Evolutionary conservation across 2,888 invertebrate genomes (phyloP).

Genomic region (Ganaspis brasiliensis): DNA sequence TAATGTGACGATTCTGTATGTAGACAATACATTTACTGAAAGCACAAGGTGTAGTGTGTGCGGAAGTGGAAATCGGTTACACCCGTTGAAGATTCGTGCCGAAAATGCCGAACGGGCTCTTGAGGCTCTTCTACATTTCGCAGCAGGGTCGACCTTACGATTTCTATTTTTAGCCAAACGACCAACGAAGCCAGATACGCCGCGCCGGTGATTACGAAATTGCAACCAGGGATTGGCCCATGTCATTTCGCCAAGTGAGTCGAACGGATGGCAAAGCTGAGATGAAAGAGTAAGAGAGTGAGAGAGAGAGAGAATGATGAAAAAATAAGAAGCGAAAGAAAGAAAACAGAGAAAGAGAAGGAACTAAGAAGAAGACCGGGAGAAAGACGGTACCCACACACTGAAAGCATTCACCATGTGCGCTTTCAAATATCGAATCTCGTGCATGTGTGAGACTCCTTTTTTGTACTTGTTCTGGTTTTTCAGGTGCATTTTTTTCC

Average conservation of each 20-base stretch:
- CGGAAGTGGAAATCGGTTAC: slow-evolving; percentile 31
- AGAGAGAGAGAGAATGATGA: slow-evolving; percentile 43
- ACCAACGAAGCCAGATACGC: slow-evolving; percentile 32
- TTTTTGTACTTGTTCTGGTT: slow-evolving; percentile 74
- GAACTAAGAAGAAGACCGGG: slow-evolving; percentile 46
- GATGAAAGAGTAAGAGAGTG: slow-evolving; percentile 44
- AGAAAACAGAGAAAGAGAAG: slow-evolving; percentile 47
- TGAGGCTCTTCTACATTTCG: slow-evolving; percentile 22
- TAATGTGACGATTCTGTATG: too few relatives aligned
- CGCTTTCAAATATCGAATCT: slow-evolving; percentile 65
- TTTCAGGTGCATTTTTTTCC: slow-evolving; percentile 74
- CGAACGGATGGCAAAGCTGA: slow-evolving; percentile 44
- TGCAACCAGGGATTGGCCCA: slow-evolving; percentile 34
- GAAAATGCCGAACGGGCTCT: slow-evolving; percentile 29
- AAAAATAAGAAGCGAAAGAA: slow-evolving; percentile 41
- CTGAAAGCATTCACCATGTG: slow-evolving; percentile 45
- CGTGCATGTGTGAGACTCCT: slow-evolving; percentile 49
- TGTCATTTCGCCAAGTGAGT: slow-evolving; percentile 32
- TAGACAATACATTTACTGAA: too few relatives aligned
- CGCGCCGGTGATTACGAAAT: slow-evolving; percentile 37
- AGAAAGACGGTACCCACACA: slow-evolving; percentile 73
- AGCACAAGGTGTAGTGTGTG: slow-evolving; percentile 8
- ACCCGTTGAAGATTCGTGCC: slow-evolving; percentile 29
- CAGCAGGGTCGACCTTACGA: slow-evolving; percentile 24
- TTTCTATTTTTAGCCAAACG: slow-evolving; percentile 42